Evolutionary conservation across 2,888 invertebrate species (phyloP).

Genomic region (Scelioninae gen. 2): DNA sequence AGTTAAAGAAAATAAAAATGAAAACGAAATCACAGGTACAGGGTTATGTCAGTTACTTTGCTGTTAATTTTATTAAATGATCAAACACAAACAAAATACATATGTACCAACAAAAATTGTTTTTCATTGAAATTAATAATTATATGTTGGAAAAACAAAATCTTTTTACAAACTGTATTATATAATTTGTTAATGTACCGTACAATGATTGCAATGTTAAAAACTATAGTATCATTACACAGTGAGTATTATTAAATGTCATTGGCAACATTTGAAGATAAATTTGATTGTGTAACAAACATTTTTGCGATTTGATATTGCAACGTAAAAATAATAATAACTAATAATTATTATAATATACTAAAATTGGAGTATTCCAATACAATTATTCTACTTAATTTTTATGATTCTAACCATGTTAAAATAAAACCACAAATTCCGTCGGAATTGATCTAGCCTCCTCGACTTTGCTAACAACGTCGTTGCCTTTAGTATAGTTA

Average conservation of each 20-base stretch:
- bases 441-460: not conserved
- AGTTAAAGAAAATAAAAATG: no score
- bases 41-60: no score
- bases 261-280: not conserved
- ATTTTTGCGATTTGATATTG: slow-evolving; percentile 47
- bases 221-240: not conserved
- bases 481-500: slow-evolving; percentile 30
- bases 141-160: no score
- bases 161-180: no score
- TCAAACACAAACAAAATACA: no score
- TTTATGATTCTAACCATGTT: not conserved
- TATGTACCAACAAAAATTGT: no score
- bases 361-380: not conserved
- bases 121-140: no score
- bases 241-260: not conserved
- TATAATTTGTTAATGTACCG: no score
- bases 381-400: not conserved
- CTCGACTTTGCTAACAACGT: not conserved
- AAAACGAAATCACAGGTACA: no score
- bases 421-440: not conserved
- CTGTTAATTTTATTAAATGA: no score
- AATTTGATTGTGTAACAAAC: slow-evolving; percentile 34
- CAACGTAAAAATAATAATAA: slow-evolving; percentile 10
- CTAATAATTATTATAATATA: not conserved
- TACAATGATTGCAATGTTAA: no score